Evolutionary conservation across 1,140 invertebrate genomes (phyloP).

Genomic region (Penaeus chinensis): DNA sequence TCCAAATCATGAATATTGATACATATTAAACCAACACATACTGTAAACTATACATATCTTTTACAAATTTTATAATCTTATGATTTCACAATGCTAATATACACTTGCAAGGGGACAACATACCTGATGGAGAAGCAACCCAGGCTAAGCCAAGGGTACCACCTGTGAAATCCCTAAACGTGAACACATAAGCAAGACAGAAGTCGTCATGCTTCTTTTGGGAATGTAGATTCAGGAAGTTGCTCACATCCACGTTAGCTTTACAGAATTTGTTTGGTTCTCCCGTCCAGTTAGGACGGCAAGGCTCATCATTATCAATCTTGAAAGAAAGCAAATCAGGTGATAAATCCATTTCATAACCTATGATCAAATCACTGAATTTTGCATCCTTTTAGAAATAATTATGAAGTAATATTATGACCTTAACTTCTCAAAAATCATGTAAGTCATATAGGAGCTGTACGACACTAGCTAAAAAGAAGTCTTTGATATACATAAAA

Average conservation of each 20-base stretch:
- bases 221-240: constrained; percentile 98
- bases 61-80: too few relatives aligned
- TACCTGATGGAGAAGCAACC: constrained; percentile 92
- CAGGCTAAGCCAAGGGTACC: constrained; percentile 97
- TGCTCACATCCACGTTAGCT: constrained; percentile 98
- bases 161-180: constrained; percentile 95
- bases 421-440: too few relatives aligned
- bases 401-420: too few relatives aligned
- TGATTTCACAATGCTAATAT: too few relatives aligned
- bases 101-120: constrained; percentile 30
- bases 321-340: constrained; percentile 66
- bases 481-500: too few relatives aligned
- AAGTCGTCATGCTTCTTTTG: constrained; percentile 97
- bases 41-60: too few relatives aligned
- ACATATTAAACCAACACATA: too few relatives aligned
- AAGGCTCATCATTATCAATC: constrained; percentile 91
- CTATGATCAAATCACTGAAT: neutral
- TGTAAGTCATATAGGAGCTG: too few relatives aligned
- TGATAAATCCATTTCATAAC: constrained; percentile 22
- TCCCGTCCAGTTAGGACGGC: constrained; percentile 75
- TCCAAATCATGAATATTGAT: too few relatives aligned
- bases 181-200: constrained; percentile 98
- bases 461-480: too few relatives aligned
- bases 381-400: neutral
- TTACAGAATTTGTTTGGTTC: constrained; percentile 94